Conservation (phyloP, 2,113 vertebrate species). For the Odocoileus virginianus region DNA sequence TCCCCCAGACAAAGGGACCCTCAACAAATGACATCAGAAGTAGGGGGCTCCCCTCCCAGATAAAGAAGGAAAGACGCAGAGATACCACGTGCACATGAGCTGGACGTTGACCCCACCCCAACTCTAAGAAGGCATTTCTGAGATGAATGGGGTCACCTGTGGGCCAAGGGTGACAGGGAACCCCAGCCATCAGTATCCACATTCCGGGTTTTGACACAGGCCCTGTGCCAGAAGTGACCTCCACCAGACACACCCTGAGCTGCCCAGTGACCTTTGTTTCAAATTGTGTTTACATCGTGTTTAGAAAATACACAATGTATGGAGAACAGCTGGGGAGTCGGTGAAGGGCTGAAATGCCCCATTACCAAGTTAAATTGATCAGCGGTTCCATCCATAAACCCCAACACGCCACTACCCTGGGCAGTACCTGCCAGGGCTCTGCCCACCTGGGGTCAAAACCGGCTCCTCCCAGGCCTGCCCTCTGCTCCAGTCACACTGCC, state of each 20-base stretch:
- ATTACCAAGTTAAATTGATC: not conserved
- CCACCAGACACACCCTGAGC: not conserved
- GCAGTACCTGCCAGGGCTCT: not conserved
- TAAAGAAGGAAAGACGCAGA: not conserved
- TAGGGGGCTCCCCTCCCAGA: not conserved
- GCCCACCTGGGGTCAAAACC: not conserved
- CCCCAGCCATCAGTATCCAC: not conserved
- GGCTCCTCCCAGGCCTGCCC: not conserved
- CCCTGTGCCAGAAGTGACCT: not conserved
- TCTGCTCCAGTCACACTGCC: not conserved
- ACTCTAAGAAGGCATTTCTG: not conserved
- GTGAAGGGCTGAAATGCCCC: not conserved
- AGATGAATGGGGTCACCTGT: not conserved
- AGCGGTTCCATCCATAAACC: not conserved
- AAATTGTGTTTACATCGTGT: not conserved
- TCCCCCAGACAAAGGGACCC: not conserved
- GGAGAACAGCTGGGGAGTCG: not conserved
- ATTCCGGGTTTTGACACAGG: not conserved
- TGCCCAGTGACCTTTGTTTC: not conserved
- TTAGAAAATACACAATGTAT: not conserved
- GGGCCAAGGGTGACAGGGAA: too few relatives aligned
- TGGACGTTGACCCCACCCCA: not conserved
- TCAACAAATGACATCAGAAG: not conserved
- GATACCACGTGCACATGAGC: accelerated
- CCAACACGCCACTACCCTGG: not conserved